Conservation (phyloP, 1,140 invertebrate genomes). For the Acarapis woodi region DNA sequence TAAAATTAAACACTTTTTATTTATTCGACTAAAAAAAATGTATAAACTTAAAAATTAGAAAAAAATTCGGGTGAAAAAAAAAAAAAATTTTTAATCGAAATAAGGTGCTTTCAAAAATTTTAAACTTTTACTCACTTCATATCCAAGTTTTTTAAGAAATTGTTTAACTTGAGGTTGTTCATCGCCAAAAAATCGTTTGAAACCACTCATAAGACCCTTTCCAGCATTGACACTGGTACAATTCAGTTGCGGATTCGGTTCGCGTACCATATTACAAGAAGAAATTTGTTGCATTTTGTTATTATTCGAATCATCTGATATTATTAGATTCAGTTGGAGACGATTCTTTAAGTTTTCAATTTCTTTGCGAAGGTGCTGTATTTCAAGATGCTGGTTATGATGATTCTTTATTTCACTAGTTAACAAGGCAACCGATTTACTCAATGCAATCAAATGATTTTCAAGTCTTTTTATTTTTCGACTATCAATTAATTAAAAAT, state of each 20-base stretch:
- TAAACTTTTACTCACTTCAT: slow-evolving; percentile 33
- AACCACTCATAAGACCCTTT: neutral
- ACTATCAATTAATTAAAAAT: too few relatives aligned
- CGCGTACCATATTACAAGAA: neutral
- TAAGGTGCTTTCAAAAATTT: neutral
- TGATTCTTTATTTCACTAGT: slow-evolving; percentile 72
- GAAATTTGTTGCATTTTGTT: too few relatives aligned
- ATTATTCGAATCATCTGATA: neutral
- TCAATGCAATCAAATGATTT: slow-evolving; percentile 65
- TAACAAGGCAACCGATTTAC: slow-evolving; percentile 63
- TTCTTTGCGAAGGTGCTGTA: slow-evolving; percentile 57
- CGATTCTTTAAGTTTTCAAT: slow-evolving; percentile 21
- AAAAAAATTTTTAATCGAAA: neutral
- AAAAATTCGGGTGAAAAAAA: neutral
- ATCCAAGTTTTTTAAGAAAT: slow-evolving; percentile 66
- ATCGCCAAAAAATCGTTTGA: slow-evolving; percentile 51
- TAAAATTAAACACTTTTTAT: too few relatives aligned
- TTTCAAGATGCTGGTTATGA: slow-evolving; percentile 58
- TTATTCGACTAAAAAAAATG: too few relatives aligned
- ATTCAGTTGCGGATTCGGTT: neutral
- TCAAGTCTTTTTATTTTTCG: slow-evolving; percentile 63
- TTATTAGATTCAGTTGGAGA: neutral
- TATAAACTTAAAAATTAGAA: neutral
- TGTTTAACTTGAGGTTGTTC: slow-evolving; percentile 62
- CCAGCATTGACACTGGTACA: neutral